phyloP scores from a whole-genome alignment of 2,113 vertebrate species.

The Acanthochromis polyacanthus region DNA sequence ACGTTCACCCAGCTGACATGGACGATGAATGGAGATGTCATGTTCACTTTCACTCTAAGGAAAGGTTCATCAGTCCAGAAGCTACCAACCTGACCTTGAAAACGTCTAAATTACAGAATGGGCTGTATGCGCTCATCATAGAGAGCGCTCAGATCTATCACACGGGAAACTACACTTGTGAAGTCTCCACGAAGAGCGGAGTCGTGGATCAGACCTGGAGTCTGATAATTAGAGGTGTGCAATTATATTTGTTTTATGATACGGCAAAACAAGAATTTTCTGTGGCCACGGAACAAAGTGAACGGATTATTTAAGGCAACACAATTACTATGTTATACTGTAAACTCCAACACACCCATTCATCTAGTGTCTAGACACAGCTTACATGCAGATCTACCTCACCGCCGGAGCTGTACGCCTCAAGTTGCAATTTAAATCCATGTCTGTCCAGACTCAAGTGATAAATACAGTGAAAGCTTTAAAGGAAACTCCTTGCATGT shows the following conservation, averaged over 20 bases:
- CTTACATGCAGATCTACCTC: too few relatives aligned
- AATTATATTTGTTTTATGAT: not conserved
- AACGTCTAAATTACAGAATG: not conserved
- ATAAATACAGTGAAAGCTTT: too few relatives aligned
- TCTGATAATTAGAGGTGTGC: conserved; percentile 63
- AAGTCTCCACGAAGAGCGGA: rapidly evolving
- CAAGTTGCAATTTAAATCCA: too few relatives aligned
- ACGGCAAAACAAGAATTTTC: not conserved
- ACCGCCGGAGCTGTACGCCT: too few relatives aligned
- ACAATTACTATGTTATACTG: too few relatives aligned
- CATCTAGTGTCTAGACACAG: too few relatives aligned
- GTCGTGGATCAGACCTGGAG: not conserved
- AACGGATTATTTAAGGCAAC: too few relatives aligned
- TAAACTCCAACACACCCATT: too few relatives aligned
- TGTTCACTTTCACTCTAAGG: not conserved
- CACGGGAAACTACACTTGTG: conserved; percentile 68
- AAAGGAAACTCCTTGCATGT: too few relatives aligned
- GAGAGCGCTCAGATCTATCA: conserved; percentile 18
- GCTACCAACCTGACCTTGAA: not conserved
- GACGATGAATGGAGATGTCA: not conserved
- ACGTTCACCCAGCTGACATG: not conserved
- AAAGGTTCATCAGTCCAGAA: rapidly evolving
- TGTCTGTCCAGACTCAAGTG: too few relatives aligned
- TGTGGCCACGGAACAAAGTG: not conserved
- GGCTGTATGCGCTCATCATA: conserved; percentile 31